Percentiles rank a stretch among this genome's conserved stretches.
Evolutionary conservation across 2,797 vertebrate genomes (phyloP).

Genomic region (Adrianichthys oophorus): DNA sequence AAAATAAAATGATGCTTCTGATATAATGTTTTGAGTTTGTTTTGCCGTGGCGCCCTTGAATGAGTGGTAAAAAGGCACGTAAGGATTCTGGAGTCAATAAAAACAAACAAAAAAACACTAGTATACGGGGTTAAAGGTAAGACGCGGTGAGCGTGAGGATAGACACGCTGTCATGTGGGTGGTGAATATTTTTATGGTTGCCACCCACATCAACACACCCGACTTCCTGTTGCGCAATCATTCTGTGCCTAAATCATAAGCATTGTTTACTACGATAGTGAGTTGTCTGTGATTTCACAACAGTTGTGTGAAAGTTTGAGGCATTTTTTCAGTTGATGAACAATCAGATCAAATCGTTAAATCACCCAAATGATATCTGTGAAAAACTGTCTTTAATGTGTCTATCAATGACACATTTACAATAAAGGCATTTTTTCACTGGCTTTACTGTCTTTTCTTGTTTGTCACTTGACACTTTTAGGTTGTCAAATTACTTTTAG

Average conservation of each 20-base stretch:
- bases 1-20: neutral
- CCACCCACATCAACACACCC: slow-evolving; percentile 45
- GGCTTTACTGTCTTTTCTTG: too few relatives aligned
- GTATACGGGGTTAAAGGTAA: slow-evolving; percentile 36
- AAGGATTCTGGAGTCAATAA: neutral
- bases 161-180: slow-evolving; percentile 46
- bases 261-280: slow-evolving; percentile 2
- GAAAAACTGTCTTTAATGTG: too few relatives aligned
- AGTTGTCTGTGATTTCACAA: slow-evolving; percentile 34
- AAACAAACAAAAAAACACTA: slow-evolving; percentile 4
- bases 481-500: too few relatives aligned
- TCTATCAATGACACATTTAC: too few relatives aligned
- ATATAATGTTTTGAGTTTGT: neutral
- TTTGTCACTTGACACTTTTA: too few relatives aligned
- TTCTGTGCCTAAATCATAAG: slow-evolving; percentile 28
- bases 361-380: too few relatives aligned
- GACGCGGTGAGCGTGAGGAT: slow-evolving; percentile 46
- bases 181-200: slow-evolving; percentile 43
- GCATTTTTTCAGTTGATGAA: too few relatives aligned
- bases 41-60: neutral
- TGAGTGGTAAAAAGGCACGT: neutral
- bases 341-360: too few relatives aligned
- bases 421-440: too few relatives aligned
- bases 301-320: too few relatives aligned
- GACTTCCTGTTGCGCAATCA: slow-evolving; percentile 66